phyloP scores from a whole-genome alignment of 2,797 vertebrate genomes.

The Myripristis murdjan region DNA sequence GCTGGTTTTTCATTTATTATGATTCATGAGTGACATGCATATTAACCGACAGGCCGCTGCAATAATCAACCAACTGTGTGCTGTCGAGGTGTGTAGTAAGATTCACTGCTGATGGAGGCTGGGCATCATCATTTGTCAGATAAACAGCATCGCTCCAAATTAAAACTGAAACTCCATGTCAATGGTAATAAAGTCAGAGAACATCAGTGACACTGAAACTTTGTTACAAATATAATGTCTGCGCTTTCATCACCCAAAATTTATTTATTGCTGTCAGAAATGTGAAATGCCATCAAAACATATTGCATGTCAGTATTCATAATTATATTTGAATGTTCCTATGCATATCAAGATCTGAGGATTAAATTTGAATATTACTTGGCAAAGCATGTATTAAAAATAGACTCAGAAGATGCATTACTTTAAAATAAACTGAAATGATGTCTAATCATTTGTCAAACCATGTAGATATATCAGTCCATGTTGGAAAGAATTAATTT shows the following conservation, averaged over 20 bases:
- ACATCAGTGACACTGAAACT: slow-evolving; percentile 41
- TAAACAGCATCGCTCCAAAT: slow-evolving; percentile 64
- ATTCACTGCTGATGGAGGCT: slow-evolving; percentile 40
- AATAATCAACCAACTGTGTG: slow-evolving; percentile 65
- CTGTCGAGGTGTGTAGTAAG: slow-evolving; percentile 40
- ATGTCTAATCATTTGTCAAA: too few species aligned
- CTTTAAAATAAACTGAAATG: too few species aligned
- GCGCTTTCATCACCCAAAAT: slow-evolving; percentile 67
- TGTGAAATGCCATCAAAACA: background rate
- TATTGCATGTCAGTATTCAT: slow-evolving; percentile 69
- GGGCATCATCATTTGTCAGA: slow-evolving; percentile 73
- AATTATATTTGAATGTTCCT: slow-evolving; percentile 73
- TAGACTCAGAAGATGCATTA: slow-evolving; percentile 43
- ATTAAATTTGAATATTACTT: slow-evolving; percentile 67
- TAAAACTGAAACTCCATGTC: slow-evolving; percentile 49
- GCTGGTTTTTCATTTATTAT: too few species aligned
- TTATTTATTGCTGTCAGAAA: slow-evolving; percentile 64
- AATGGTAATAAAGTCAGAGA: slow-evolving; percentile 42
- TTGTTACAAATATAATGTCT: slow-evolving; percentile 42
- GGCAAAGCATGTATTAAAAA: slow-evolving; percentile 69
- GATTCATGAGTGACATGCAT: slow-evolving; percentile 46
- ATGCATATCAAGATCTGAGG: slow-evolving; percentile 63
- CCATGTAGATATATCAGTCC: too few species aligned
- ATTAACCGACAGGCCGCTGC: slow-evolving; percentile 70
- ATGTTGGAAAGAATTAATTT: slow-evolving; percentile 2